Percentiles rank a stretch among this genome's conserved stretches.
Evolutionary conservation across 2,888 invertebrate species (phyloP).

Genomic region (Xestia sexstrigata): DNA sequence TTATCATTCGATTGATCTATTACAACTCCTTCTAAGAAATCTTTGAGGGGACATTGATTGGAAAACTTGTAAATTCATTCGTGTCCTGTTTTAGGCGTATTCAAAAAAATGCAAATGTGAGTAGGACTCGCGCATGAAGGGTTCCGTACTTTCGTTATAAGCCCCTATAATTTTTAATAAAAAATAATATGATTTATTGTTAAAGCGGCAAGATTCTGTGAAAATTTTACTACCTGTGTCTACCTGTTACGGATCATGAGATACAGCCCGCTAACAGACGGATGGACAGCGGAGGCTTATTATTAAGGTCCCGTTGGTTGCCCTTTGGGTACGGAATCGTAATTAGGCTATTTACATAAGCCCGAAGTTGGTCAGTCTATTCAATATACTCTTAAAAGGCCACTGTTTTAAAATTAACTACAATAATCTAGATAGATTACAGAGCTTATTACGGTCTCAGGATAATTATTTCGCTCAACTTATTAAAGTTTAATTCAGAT

Average conservation of each 20-base stretch:
- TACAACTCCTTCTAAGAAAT: not conserved
- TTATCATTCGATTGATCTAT: conserved; percentile 14
- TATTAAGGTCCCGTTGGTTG: no score
- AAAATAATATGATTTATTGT: no score
- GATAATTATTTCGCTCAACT: no score
- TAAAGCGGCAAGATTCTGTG: no score
- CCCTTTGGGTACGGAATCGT: no score
- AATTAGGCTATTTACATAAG: not conserved
- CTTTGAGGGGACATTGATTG: not conserved
- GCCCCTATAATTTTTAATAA: no score
- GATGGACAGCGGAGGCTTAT: no score
- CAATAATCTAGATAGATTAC: not conserved
- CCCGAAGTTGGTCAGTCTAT: not conserved
- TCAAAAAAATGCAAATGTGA: not conserved
- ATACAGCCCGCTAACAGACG: no score
- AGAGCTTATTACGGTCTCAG: not conserved
- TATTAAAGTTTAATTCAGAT: not conserved
- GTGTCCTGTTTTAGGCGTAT: not conserved
- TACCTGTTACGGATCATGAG: no score
- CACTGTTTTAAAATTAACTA: not conserved
- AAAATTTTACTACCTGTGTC: no score
- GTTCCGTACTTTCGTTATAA: no score
- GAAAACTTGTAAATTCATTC: not conserved
- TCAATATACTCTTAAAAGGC: not conserved
- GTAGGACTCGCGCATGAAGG: no score